phyloP scores from a whole-genome alignment of 92 coral and sea anemone species.

The Isaurus tuberculatus region DNA sequence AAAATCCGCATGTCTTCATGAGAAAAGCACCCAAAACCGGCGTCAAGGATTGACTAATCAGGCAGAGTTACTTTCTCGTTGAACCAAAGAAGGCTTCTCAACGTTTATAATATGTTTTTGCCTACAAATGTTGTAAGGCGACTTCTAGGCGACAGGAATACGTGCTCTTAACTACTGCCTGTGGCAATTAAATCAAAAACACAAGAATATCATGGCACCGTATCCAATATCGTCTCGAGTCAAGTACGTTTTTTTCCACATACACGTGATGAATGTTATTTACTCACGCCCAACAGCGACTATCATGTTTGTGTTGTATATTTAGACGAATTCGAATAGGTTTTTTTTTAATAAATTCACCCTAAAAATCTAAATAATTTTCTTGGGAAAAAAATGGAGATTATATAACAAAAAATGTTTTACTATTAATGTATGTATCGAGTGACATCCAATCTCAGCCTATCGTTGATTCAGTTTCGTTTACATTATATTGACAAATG shows the following conservation, averaged over 20 bases:
- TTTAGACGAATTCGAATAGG: neutral
- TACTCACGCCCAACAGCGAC: neutral
- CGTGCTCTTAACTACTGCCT: neutral
- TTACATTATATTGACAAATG: neutral
- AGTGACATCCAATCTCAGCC: neutral
- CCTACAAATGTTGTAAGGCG: neutral
- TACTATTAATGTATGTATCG: neutral
- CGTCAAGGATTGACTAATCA: neutral
- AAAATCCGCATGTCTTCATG: slow-evolving; percentile 25
- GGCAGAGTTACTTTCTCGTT: neutral
- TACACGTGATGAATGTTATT: neutral
- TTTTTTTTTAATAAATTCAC: neutral
- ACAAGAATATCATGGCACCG: slow-evolving; percentile 3
- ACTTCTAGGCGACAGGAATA: neutral
- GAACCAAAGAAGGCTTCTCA: neutral
- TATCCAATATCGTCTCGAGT: slow-evolving; percentile 32
- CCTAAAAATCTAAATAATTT: neutral
- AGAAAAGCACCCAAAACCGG: neutral
- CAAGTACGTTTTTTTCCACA: neutral
- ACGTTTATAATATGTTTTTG: neutral
- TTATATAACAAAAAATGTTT: neutral
- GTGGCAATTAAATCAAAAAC: slow-evolving; percentile 4
- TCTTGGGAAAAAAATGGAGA: neutral
- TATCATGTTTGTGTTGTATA: neutral
- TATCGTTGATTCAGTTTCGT: neutral